Evolutionary conservation across 2,113 vertebrate species (phyloP).

Genomic region (Casuarius casuarius): DNA sequence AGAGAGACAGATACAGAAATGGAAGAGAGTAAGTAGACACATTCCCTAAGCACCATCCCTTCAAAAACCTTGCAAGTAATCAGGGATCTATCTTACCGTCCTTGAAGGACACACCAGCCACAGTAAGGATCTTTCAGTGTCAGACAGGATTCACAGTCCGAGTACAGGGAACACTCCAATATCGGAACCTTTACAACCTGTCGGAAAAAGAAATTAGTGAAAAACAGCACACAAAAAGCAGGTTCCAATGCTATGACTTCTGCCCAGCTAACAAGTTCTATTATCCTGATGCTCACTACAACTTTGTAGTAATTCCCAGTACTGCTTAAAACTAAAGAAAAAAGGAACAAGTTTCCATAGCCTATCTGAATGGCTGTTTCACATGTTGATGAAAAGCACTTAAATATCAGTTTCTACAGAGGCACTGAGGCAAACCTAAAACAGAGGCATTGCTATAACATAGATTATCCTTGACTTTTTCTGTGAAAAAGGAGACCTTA

Average conservation of each 20-base stretch:
- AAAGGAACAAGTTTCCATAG: background rate
- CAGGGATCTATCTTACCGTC: slow-evolving; percentile 83
- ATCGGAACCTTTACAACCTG: slow-evolving; percentile 93
- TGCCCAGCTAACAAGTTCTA: background rate
- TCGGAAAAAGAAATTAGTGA: slow-evolving; percentile 14
- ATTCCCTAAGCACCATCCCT: background rate
- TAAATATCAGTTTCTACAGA: background rate
- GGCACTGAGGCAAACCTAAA: background rate
- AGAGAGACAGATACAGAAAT: background rate
- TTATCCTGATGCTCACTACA: background rate
- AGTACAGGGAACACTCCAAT: slow-evolving; percentile 87
- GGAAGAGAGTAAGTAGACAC: background rate
- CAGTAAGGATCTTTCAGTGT: slow-evolving; percentile 92
- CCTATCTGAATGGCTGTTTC: background rate
- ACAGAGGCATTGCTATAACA: background rate
- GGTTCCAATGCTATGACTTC: background rate
- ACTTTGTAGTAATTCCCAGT: background rate
- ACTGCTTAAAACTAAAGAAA: background rate
- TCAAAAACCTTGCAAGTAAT: background rate
- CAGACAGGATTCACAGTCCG: slow-evolving; percentile 90
- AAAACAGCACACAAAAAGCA: background rate
- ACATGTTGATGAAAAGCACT: background rate
- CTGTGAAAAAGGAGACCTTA: background rate
- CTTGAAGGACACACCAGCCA: slow-evolving; percentile 96
- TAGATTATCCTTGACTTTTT: background rate